phyloP scores from a whole-genome alignment of 2,797 vertebrate genomes.

The Phyllotis vaccarum region DNA sequence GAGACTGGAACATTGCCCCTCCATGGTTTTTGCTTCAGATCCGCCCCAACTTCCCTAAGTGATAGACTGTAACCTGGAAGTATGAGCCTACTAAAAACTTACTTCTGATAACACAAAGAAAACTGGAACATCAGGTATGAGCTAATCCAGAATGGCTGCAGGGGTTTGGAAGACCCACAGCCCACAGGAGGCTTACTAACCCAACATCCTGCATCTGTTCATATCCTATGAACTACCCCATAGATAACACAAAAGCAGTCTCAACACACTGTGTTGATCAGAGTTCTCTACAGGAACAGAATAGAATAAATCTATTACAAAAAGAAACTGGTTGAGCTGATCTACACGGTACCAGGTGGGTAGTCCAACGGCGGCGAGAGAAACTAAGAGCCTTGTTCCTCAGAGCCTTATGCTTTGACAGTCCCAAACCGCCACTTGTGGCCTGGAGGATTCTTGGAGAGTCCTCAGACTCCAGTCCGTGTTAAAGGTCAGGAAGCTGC shows the following conservation, averaged over 20 bases:
- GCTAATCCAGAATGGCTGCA: neutral
- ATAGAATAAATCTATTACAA: neutral
- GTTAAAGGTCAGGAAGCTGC: neutral
- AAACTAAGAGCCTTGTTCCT: neutral
- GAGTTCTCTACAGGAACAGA: neutral
- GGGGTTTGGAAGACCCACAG: neutral
- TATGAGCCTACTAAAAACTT: neutral
- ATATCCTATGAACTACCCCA: neutral
- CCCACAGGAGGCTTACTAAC: neutral
- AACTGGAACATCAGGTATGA: neutral
- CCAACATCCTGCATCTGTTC: neutral
- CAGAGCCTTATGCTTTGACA: neutral
- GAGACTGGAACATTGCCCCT: neutral
- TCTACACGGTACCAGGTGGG: neutral
- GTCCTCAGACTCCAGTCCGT: neutral
- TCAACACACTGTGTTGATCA: neutral
- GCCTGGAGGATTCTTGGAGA: neutral
- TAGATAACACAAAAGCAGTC: neutral
- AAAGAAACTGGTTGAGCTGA: neutral
- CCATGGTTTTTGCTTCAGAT: neutral
- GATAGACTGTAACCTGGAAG: neutral
- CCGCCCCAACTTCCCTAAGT: neutral
- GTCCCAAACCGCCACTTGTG: too few relatives aligned
- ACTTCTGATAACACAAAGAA: neutral
- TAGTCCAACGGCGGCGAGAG: neutral